phyloP scores from a whole-genome alignment of 2,113 vertebrate genomes.

The Saccopteryx bilineata region DNA sequence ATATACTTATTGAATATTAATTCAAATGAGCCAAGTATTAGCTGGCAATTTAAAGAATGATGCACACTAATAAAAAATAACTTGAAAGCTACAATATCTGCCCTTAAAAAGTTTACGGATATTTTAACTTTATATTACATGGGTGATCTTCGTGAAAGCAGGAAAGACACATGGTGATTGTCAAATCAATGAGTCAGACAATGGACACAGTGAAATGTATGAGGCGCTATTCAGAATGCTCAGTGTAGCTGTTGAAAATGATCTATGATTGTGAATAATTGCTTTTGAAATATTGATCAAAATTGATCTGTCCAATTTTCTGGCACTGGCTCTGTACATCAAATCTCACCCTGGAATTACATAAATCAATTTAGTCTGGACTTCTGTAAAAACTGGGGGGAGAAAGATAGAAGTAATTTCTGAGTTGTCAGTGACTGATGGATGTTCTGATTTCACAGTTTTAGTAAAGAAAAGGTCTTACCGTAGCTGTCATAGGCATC shows the following conservation, averaged over 20 bases:
- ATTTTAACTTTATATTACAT: slow-evolving; percentile 11
- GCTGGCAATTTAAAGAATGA: slow-evolving; percentile 14
- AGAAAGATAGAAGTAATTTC: slow-evolving; percentile 78
- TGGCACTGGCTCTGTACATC: slow-evolving; percentile 52
- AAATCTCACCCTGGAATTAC: slow-evolving; percentile 80
- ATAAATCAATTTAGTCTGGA: slow-evolving; percentile 79
- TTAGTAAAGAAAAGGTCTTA: slow-evolving; percentile 88
- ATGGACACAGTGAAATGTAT: slow-evolving; percentile 66
- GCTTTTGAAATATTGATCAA: slow-evolving; percentile 82
- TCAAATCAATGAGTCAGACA: slow-evolving; percentile 70
- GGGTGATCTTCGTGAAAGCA: slow-evolving; percentile 31
- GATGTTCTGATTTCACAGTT: slow-evolving; percentile 78
- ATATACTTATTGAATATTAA: neutral
- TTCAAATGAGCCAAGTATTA: neutral
- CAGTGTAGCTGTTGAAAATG: slow-evolving; percentile 69
- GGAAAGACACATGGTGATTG: neutral
- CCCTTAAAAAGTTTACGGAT: neutral
- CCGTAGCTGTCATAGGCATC: slow-evolving; percentile 97
- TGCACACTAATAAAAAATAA: neutral
- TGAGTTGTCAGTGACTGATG: slow-evolving; percentile 79
- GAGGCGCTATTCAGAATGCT: slow-evolving; percentile 72
- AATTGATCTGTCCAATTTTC: slow-evolving; percentile 83
- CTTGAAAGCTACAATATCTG: neutral
- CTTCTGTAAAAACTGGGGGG: slow-evolving; percentile 68
- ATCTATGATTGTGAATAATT: slow-evolving; percentile 83